Base-by-base conservation (phyloP, 2,888 invertebrate species). In the Atherix ibis region DNA sequence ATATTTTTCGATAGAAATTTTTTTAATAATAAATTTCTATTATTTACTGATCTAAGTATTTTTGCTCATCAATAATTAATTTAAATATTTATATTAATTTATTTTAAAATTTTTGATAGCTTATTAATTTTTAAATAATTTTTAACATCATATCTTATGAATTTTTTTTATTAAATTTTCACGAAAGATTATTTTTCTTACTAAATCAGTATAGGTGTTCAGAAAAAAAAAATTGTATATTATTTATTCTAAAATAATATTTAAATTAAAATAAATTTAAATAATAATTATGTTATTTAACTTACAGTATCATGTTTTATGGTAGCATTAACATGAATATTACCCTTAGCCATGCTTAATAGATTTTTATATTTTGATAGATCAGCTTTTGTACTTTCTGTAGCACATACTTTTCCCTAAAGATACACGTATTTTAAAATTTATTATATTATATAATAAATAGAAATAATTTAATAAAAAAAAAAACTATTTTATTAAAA, bases 271-370 rank as follows among this genome's bases (percentile, higher is more conserved):
- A 26, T 4, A 18, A 5, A n/a, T n/a, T n/a, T n/a, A n/a, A n/a
- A n/a, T n/a, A 22, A 13, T 18, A 10, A n/a, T 14, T 24, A 4
- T 16, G n/a, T 10, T n/a, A n/a, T n/a, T n/a, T 16, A 18, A 48
- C 53, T 54, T 39, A 65, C 65, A 34, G 54, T 57, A 37, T 65
- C 65, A 37, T 64, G 64, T 12, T 48, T 48, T 18, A 59, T 48
- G 32, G 58, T 53, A 2, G 56, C 39, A 36, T 57, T 56, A 3
- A 61, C 38, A 5, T 54, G 49, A 10, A 60, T 45, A 30, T 50
- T 53, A 18, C 65, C 65, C 12, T 54, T 54, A 0, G 54, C 62
- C 51, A 65, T 51, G 32, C 57, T 51, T 31, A 65, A 38, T 46
- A 64, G 52, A 17, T 56, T 48, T 40, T 64, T 65, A 41, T 54